Evolutionary conservation across 1,140 invertebrate genomes (phyloP), one percentile per base, ranked within the genome.

Genomic region (Hermetia illucens): DNA sequence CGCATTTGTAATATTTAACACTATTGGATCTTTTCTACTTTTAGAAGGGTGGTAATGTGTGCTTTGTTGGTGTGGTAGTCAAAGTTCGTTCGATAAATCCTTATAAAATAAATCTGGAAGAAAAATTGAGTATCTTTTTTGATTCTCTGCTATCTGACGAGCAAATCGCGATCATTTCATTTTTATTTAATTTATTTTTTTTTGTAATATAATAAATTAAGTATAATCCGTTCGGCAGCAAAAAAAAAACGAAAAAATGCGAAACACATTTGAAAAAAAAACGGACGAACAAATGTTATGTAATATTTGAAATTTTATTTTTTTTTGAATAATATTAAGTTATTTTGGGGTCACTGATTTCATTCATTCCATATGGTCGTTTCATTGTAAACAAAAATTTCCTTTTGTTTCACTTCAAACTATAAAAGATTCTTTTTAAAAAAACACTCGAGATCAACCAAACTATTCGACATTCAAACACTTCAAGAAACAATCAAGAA

Each of bases 61-160:
- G n/a, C n/a, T n/a, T n/a, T n/a, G n/a, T n/a, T n/a, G 13, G 12
- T 34, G 12, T 4, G 12, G 12, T 34, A 4, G 3, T 34, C 4
- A 34, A 34, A 38, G 24, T 50, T 50, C 48, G 48, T 49, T 49
- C 48, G 46, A 24, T 44, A 41, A 42, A 47, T 49, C 45, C 49
- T 50, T 50, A 49, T n/a, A 47, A 31, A 45, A 34, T 42, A 43
- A 43, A 44, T 47, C 45, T 49, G 16, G 27, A 29, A 29, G 16
- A 29, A 29, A 29, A 29, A 29, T 4, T 13, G n/a, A 3, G 3
- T 9, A 9, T 29, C 24, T n/a, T n/a, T n/a, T n/a, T n/a, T 29
- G 8, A 29, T 4, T 29, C 27, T 15, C 16, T 9, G 16, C n/a
- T 29, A 29, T 29, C 16, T 29, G n/a, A 13, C 16, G 27, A 13